phyloP scores from a whole-genome alignment of 2,113 vertebrate genomes.

The Dolichotis patagonum region DNA sequence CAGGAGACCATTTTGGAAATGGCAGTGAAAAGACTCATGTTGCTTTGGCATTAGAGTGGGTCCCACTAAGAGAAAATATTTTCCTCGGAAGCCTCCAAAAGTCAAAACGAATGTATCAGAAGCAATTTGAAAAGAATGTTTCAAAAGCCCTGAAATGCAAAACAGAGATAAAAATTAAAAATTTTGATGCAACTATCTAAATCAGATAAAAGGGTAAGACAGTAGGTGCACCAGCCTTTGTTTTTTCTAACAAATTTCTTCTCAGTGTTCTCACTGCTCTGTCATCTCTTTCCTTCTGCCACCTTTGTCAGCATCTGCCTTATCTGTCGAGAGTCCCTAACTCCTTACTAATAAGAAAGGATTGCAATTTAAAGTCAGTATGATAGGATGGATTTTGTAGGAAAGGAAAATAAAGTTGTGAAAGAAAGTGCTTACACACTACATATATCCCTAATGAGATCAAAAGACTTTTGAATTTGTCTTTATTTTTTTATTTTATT shows the following conservation, averaged over 20 bases:
- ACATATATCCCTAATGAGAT: no score
- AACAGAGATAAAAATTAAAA: not conserved
- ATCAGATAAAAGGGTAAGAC: not conserved
- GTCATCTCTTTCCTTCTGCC: not conserved
- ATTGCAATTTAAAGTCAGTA: not conserved
- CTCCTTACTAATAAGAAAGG: not conserved
- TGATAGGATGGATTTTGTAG: no score
- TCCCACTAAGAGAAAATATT: no score
- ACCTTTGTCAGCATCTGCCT: not conserved
- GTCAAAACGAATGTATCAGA: no score
- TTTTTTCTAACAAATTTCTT: not conserved
- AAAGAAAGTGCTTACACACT: no score
- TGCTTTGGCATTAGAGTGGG: no score
- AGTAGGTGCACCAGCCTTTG: not conserved
- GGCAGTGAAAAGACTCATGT: no score
- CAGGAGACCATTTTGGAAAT: no score
- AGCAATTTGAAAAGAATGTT: no score
- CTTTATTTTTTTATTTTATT: no score
- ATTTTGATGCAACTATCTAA: not conserved
- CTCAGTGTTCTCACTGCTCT: not conserved
- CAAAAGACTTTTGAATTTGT: not conserved
- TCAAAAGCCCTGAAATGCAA: not conserved
- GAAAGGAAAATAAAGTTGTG: no score
- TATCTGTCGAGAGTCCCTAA: not conserved
- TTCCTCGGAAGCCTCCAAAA: no score